These are phyloP conservation scores for Marisa cornuarietis DNA, from an alignment of 1,140 invertebrate genomes.

Conservation along the genomic window DNA sequence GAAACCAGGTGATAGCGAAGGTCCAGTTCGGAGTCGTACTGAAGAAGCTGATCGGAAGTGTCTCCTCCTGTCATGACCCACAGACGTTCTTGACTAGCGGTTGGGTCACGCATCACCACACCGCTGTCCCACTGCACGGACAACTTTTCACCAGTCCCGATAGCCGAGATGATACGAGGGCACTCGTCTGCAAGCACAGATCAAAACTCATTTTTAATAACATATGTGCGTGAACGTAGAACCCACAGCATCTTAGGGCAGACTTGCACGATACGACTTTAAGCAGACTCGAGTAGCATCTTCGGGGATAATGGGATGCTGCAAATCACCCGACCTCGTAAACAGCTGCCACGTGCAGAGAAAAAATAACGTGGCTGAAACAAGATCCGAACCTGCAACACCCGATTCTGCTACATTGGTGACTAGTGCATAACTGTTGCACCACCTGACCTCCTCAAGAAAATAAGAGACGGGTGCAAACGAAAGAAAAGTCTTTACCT, in stretches of 20 bases:
- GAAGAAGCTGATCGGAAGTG: conserved; percentile 21
- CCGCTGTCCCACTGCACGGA: conserved; percentile 16
- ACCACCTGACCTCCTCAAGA: too few relatives aligned
- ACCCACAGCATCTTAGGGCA: neutral
- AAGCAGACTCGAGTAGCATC: neutral
- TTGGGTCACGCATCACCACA: conserved; percentile 29
- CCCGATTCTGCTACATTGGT: too few relatives aligned
- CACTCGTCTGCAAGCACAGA: neutral
- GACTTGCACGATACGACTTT: too few relatives aligned
- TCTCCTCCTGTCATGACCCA: conserved; percentile 29
- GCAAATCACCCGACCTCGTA: neutral
- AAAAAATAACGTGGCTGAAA: neutral
- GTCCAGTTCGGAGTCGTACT: conserved; percentile 31
- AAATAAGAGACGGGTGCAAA: too few relatives aligned
- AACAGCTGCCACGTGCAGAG: neutral
- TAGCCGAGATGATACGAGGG: conserved; percentile 17
- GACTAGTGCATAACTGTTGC: too few relatives aligned
- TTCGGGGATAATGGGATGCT: neutral
- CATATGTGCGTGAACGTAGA: neutral
- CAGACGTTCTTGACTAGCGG: conserved; percentile 12
- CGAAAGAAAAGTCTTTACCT: too few relatives aligned
- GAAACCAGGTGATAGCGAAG: conserved; percentile 17
- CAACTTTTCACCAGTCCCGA: conserved; percentile 22
- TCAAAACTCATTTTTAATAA: neutral
- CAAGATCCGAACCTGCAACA: too few relatives aligned